phyloP scores from a whole-genome alignment of 2,888 invertebrate genomes.

The Meteorus colon region DNA sequence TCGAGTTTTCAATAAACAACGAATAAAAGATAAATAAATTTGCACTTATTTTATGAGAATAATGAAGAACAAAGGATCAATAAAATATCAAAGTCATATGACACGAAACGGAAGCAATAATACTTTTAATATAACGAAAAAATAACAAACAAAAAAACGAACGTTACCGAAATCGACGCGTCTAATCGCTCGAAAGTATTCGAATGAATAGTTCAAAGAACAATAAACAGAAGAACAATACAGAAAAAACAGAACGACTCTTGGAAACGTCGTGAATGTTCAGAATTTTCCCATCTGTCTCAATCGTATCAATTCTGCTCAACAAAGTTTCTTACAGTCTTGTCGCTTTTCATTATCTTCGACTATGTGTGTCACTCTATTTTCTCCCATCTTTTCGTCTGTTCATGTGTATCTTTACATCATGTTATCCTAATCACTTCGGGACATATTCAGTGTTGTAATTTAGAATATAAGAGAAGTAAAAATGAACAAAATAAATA shows the following conservation, averaged over 20 bases:
- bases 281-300: neutral
- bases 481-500: conserved; percentile 35
- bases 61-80: conserved; percentile 13
- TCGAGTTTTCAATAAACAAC: neutral
- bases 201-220: neutral
- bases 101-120: conserved; percentile 35
- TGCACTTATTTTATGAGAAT: conserved; percentile 9
- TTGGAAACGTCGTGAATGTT: neutral
- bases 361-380: conserved; percentile 58
- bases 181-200: neutral
- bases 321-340: neutral
- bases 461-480: conserved; percentile 68
- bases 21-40: conserved; percentile 15
- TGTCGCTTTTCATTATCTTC: neutral
- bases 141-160: conserved; percentile 32
- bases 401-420: conserved; percentile 68
- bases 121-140: conserved; percentile 30
- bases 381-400: conserved; percentile 54
- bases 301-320: neutral
- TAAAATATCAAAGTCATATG: conserved; percentile 36
- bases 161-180: neutral
- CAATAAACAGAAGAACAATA: neutral
- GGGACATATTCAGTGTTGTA: conserved; percentile 72
- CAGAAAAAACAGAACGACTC: neutral
- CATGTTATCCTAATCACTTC: conserved; percentile 66